Evolutionary conservation across 1,140 invertebrate genomes (phyloP), one percentile per base, ranked within the genome.

Genomic region (Heliconius hermathena): DNA sequence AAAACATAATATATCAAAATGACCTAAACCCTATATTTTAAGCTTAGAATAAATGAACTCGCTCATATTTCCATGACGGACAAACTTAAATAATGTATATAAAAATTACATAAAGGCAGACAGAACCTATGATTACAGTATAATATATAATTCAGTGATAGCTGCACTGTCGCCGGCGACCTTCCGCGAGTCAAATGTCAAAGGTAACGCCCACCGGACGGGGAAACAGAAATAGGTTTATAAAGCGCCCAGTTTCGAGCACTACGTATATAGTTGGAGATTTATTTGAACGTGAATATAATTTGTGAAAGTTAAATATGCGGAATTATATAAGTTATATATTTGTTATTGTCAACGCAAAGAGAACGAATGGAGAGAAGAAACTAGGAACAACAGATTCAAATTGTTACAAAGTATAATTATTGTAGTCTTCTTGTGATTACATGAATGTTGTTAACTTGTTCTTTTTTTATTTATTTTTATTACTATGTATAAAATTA

Each of bases 111-210:
- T 22, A 66, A 57, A n/a, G 54, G 4, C 41, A 57, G 60, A 66
- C 60, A 66, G 57, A 22, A 54, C 1, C 38, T 9, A 26, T 77
- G 71, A 78, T 73, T 73, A 60, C 16, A 73, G 38, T 33, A 73
- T 8, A 6, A 36, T 78, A 78, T 78, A 78, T 73, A 73, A 78
- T 78, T 73, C 77, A 78, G 22, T 22, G 38, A 9, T 9, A 9
- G 57, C 57, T 29, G 60, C 38, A 46, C 20, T 29, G 38, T 49
- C 72, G 26, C 38, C 38, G 66, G 29, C 29, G 76, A 77, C 76
- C 76, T 72, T 72, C 76, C 41, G 33, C 57, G 60, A 22, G 60
- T 3, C 13, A 38, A 75, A 77, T 72, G 76, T 71, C 76, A 77
- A 72, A 72, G 70, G 70, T 77, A 33, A 70, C 22, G 60, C 60